Conservation (phyloP, 2,113 vertebrate genomes). For the Callospermophilus lateralis region DNA sequence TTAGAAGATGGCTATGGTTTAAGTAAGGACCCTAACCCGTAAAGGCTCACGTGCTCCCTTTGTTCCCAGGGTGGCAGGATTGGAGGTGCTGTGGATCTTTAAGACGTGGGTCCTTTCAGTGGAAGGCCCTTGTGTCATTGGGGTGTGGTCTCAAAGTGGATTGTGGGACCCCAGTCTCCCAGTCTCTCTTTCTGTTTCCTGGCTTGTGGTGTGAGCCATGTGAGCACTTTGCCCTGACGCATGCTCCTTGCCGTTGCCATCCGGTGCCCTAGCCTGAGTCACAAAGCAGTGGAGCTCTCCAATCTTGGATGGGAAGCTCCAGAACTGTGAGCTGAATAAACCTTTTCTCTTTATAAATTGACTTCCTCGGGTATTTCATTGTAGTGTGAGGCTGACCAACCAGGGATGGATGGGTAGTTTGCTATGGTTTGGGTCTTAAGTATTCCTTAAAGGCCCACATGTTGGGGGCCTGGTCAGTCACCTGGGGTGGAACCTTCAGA, state of each 20-base stretch:
- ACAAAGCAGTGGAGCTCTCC: background rate
- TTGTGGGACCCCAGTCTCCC: background rate
- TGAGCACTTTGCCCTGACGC: too few species aligned
- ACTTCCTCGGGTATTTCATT: background rate
- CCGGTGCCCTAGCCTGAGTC: background rate
- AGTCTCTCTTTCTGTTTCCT: background rate
- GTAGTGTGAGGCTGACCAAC: background rate
- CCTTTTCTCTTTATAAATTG: background rate
- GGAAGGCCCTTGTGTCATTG: too few species aligned
- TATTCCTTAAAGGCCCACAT: background rate
- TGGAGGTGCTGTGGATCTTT: background rate
- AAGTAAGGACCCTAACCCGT: background rate
- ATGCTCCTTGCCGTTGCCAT: background rate
- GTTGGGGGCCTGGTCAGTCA: background rate
- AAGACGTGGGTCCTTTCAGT: background rate
- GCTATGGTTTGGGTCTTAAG: background rate
- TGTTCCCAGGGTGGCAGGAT: background rate
- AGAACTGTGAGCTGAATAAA: background rate
- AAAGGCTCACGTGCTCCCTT: background rate
- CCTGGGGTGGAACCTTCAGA: background rate
- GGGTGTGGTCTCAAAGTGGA: background rate
- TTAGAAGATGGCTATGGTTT: background rate
- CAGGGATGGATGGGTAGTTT: background rate
- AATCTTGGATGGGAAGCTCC: background rate
- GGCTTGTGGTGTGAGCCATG: background rate